Evolutionary conservation across 2,888 invertebrate species (phyloP).

Genomic region (Drosophila mimetica): DNA sequence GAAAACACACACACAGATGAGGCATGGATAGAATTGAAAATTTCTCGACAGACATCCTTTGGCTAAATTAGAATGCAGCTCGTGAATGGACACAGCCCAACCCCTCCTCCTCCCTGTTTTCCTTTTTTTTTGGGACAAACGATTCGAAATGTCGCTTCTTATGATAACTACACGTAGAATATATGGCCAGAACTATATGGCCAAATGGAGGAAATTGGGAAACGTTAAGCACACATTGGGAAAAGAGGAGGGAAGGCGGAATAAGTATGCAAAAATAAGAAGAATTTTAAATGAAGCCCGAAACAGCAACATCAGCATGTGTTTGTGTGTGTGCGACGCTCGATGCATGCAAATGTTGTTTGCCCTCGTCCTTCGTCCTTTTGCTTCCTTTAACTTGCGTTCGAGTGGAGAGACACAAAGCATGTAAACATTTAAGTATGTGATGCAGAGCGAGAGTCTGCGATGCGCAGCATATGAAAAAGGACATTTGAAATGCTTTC

Average conservation of each 20-base stretch:
- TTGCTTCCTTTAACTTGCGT: slow-evolving; percentile 28
- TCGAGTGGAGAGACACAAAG: slow-evolving; percentile 54
- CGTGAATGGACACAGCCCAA: slow-evolving; percentile 10
- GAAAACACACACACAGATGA: slow-evolving; percentile 23
- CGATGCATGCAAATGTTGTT: slow-evolving; percentile 70
- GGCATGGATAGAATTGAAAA: slow-evolving; percentile 23
- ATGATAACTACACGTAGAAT: slow-evolving; percentile 61
- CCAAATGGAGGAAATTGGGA: slow-evolving; percentile 48
- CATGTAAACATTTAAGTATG: slow-evolving; percentile 73
- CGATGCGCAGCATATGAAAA: slow-evolving; percentile 76
- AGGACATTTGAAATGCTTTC: slow-evolving; percentile 74
- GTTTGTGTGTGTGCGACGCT: slow-evolving; percentile 44
- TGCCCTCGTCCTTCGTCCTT: slow-evolving; percentile 26
- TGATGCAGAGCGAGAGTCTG: slow-evolving; percentile 56
- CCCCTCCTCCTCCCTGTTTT: background rate
- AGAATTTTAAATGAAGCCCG: slow-evolving; percentile 74
- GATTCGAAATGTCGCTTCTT: slow-evolving; percentile 58
- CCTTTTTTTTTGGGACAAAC: slow-evolving; percentile 2
- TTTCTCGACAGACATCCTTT: slow-evolving; percentile 14
- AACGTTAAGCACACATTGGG: slow-evolving; percentile 26
- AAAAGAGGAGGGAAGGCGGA: slow-evolving; percentile 13
- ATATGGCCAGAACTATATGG: slow-evolving; percentile 41
- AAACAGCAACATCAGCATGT: slow-evolving; percentile 54
- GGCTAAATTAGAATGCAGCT: slow-evolving; percentile 47
- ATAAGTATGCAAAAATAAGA: slow-evolving; percentile 73